These are phyloP conservation scores for Cichlasoma orientale DNA, from an alignment of 2,797 vertebrate species.

Conservation along the genomic window DNA sequence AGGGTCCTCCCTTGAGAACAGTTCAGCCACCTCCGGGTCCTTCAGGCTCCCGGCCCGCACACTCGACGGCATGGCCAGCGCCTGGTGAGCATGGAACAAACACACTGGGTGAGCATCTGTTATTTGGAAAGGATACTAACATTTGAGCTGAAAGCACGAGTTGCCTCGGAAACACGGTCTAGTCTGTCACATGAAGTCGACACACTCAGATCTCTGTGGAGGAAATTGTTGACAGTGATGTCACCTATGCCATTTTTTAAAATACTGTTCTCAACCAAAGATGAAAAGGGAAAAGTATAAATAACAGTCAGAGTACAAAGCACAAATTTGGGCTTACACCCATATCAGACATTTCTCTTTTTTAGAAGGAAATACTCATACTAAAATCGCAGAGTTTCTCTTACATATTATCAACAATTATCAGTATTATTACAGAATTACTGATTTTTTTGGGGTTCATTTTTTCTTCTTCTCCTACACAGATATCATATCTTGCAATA, in stretches of 20 bases:
- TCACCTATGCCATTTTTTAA: background rate
- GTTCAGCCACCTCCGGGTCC: conserved; percentile 95
- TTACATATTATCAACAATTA: background rate
- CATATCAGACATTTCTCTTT: background rate
- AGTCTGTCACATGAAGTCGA: conserved; percentile 9
- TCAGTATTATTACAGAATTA: background rate
- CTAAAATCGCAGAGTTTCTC: background rate
- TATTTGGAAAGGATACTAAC: conserved; percentile 27
- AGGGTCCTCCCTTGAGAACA: conserved; percentile 94
- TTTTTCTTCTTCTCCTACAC: background rate
- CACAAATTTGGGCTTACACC: background rate
- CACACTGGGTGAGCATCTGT: conserved; percentile 41
- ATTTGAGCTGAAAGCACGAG: conserved; percentile 13
- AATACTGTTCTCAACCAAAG: background rate
- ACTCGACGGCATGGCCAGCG: conserved; percentile 92
- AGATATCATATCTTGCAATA: background rate
- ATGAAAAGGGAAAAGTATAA: background rate
- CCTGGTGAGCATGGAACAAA: conserved; percentile 60
- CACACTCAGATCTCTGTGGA: background rate
- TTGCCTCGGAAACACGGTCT: background rate
- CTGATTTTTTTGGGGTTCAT: background rate
- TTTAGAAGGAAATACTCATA: background rate
- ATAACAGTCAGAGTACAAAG: background rate
- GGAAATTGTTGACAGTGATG: background rate
- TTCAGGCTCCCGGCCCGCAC: conserved; percentile 94